Evolutionary conservation across 2,888 invertebrate species (phyloP), one percentile per base, ranked within the genome.

Genomic region (Noctuana brunneofusca): DNA sequence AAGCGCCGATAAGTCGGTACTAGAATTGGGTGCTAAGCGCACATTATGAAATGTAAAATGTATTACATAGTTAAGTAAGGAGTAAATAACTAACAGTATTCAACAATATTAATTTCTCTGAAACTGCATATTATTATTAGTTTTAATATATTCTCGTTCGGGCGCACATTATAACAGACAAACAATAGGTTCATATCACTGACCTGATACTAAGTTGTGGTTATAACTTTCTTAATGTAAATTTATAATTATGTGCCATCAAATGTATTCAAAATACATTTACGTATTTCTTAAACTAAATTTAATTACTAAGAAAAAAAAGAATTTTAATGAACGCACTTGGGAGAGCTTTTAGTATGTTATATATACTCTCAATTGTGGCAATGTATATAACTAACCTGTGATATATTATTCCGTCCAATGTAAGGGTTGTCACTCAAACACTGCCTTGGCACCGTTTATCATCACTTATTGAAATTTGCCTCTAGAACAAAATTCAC

Each of bases 351-450:
- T 62, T 48, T 35, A n/a, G n/a, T n/a, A n/a, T n/a, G n/a, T n/a
- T n/a, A n/a, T 27, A 6, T 49, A 12, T 62, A 62, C 18, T 30
- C 35, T 53, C 20, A 72, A 71, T 74, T 77, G 73, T 78, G 73
- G 73, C 69, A 79, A 79, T 84, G 76, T 84, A 77, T 81, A 80
- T 79, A 86, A 86, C 84, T 89, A 89, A 90, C 88, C 89, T 90
- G 90, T 90, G 90, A 90, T 90, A 89, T 81, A 84, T 71, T 73
- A 75, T 73, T 85, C 89, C 89, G 87, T 90, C 90, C 90, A 81
- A 75, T 79, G 75, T 79, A 75, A 71, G 74, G 74, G 18, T 49
- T 16, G 14, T 54, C 46, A 43, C 59, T 59, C 52, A n/a, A 38
- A 14, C 5, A 12, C 35, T 38, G 14, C 24, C 22, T 24, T 22